phyloP scores from a whole-genome alignment of 2,797 vertebrate species.

The Xiphophorus birchmanni region DNA sequence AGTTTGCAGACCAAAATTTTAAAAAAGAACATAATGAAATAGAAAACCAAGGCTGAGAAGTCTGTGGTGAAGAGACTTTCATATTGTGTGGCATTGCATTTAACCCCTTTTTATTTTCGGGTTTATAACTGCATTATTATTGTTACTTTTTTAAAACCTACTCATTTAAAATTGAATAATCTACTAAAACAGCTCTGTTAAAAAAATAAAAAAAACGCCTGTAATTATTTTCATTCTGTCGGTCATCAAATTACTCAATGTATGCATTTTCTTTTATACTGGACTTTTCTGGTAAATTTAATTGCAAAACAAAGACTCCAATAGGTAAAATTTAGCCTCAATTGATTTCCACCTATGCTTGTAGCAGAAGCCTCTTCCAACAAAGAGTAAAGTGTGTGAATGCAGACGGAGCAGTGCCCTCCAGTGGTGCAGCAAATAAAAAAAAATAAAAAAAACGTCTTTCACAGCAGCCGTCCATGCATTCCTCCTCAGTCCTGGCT shows the following conservation, averaged over 20 bases:
- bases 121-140: not conserved
- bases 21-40: conserved; percentile 41
- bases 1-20: conserved; percentile 26
- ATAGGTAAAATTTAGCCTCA: conserved; percentile 17
- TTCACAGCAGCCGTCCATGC: conserved; percentile 46
- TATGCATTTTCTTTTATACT: not conserved
- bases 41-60: conserved; percentile 52
- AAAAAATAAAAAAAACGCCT: not conserved
- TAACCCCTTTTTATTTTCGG: not conserved
- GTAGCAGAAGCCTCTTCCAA: conserved; percentile 40
- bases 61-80: conserved; percentile 51
- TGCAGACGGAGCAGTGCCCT: conserved; percentile 78
- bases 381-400: conserved; percentile 70
- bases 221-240: not conserved
- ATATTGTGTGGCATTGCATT: conserved; percentile 50
- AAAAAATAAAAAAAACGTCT: conserved; percentile 33
- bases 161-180: not conserved
- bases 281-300: not conserved
- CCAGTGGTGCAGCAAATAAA: conserved; percentile 74
- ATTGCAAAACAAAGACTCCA: conserved; percentile 6
- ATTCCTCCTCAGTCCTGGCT: conserved; percentile 60
- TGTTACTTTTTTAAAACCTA: not conserved
- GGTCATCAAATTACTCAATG: not conserved
- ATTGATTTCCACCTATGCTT: conserved; percentile 42
- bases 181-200: not conserved